Conservation (phyloP, 1,140 invertebrate genomes). For the Lethrus apterus region DNA sequence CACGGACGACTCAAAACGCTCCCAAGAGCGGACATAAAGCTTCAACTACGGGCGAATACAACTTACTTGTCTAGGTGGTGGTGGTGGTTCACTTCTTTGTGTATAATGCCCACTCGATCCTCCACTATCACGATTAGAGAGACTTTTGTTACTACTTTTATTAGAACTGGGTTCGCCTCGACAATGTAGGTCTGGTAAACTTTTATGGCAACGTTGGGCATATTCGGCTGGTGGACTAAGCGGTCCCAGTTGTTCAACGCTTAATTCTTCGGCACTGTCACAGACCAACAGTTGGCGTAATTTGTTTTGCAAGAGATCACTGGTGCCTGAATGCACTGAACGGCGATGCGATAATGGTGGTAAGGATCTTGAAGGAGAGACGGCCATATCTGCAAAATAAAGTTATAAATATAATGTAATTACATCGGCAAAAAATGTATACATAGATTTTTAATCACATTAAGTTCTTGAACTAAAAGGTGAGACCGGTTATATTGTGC, state of each 20-base stretch:
- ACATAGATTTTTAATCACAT: no score
- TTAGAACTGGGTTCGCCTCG: conserved; percentile 47
- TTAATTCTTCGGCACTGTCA: conserved; percentile 50
- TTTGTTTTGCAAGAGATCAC: conserved; percentile 70
- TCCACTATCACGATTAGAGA: conserved; percentile 57
- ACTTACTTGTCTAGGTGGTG: conserved; percentile 41
- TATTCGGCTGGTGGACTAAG: conserved; percentile 60
- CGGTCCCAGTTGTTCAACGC: conserved; percentile 43
- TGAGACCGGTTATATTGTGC: no score
- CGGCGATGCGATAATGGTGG: conserved; percentile 43
- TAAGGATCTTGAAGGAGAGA: conserved; percentile 49
- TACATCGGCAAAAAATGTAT: no score
- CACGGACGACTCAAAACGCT: neutral
- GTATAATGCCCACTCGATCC: conserved; percentile 71
- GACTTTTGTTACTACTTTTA: conserved; percentile 39
- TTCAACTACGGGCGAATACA: neutral
- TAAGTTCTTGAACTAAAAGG: no score
- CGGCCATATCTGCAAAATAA: conserved; percentile 46
- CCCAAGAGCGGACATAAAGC: no score
- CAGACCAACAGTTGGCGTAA: conserved; percentile 65
- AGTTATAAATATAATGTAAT: no score
- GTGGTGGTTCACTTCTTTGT: conserved; percentile 62
- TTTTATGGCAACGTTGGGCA: conserved; percentile 62
- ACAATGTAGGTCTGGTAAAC: conserved; percentile 66
- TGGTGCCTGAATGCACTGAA: conserved; percentile 42